Evolutionary conservation across 2,888 invertebrate genomes (phyloP).

Genomic region (Tenthredo amoena): DNA sequence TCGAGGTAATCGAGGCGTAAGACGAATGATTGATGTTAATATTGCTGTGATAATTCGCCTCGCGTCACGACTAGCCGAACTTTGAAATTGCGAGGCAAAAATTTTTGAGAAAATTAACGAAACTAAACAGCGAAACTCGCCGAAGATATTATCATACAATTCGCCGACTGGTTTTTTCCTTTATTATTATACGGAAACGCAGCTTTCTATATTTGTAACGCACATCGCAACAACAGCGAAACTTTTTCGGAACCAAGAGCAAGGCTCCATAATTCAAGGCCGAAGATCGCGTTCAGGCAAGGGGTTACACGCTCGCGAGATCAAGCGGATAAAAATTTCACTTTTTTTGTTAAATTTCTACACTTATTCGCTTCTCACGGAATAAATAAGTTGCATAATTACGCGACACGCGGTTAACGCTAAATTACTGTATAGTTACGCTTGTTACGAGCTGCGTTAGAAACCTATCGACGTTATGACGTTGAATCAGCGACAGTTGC

Average conservation of each 20-base stretch:
- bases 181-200: background rate
- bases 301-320: constrained; percentile 13
- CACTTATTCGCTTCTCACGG: background rate
- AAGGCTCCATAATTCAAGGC: constrained; percentile 27
- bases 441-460: background rate
- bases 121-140: background rate
- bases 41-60: background rate
- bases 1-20: background rate
- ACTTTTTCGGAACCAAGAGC: constrained; percentile 31
- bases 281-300: background rate
- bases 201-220: background rate
- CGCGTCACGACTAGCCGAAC: background rate
- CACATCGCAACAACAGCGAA: background rate
- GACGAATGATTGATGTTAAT: background rate
- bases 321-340: constrained; percentile 32
- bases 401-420: background rate
- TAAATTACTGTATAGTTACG: background rate
- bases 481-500: background rate
- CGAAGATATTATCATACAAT: background rate
- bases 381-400: background rate
- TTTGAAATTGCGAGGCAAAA: background rate
- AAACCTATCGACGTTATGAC: background rate
- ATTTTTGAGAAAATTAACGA: background rate
- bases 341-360: background rate
- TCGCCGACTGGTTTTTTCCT: background rate